A percentile compares a stretch with the other conserved stretches of the same genome.
Evolutionary conservation across 2,113 vertebrate genomes (phyloP).

Genomic region (Trachemys scripta): DNA sequence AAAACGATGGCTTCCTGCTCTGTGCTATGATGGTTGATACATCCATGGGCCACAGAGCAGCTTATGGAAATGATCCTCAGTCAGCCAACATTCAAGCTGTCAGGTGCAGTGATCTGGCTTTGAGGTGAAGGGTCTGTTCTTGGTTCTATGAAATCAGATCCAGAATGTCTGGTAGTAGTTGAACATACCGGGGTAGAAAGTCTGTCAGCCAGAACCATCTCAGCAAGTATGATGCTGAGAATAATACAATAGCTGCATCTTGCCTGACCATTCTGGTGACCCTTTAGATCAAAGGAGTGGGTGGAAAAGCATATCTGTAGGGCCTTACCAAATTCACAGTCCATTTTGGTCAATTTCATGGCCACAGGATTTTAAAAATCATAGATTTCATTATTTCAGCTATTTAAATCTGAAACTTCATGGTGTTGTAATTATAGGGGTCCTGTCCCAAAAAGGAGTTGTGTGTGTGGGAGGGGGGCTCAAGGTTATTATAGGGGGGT

Average conservation of each 20-base stretch:
- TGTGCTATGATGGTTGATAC: background rate
- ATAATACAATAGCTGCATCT: background rate
- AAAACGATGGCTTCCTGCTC: background rate
- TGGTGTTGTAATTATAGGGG: no score
- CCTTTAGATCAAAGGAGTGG: background rate
- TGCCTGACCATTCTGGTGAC: background rate
- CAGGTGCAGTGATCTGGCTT: background rate
- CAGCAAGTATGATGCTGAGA: background rate
- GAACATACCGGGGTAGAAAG: background rate
- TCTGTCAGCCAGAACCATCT: background rate
- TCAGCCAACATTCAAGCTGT: background rate
- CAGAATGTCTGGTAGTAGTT: background rate
- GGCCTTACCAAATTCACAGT: no score
- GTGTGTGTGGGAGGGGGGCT: no score
- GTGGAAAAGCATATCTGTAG: background rate
- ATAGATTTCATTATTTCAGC: no score
- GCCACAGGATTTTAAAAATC: no score
- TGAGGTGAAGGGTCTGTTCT: background rate
- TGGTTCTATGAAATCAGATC: background rate
- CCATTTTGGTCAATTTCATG: no score
- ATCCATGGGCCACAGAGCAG: background rate
- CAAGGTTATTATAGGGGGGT: no score
- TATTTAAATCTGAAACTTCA: no score
- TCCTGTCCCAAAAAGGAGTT: no score
- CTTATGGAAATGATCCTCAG: background rate